Evolutionary conservation across 2,113 vertebrate species (phyloP).

Genomic region (Menidia beryllina): DNA sequence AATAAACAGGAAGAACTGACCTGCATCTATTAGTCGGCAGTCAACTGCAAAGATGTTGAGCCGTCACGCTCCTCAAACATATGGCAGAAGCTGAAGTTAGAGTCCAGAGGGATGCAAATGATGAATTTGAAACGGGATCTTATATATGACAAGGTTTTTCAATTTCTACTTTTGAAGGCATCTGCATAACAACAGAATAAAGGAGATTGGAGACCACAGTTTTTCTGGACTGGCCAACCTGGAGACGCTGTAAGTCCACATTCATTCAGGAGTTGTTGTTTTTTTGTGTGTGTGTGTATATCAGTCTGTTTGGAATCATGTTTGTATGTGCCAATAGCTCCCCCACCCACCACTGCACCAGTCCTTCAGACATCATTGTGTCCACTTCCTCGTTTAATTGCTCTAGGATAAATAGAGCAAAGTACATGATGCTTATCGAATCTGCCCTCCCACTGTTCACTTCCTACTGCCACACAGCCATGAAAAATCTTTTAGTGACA

Average conservation of each 20-base stretch:
- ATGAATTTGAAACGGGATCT: not conserved
- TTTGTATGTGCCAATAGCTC: slow-evolving; percentile 55
- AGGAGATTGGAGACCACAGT: slow-evolving; percentile 88
- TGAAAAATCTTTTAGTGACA: slow-evolving; percentile 43
- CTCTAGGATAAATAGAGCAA: slow-evolving; percentile 81
- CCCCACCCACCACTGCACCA: slow-evolving; percentile 67
- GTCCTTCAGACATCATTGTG: slow-evolving; percentile 79
- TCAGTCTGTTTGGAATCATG: slow-evolving; percentile 19
- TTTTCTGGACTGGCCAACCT: slow-evolving; percentile 94
- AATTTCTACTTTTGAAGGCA: slow-evolving; percentile 83
- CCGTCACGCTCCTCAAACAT: slow-evolving; percentile 11
- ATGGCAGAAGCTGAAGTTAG: slow-evolving; percentile 5
- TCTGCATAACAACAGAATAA: slow-evolving; percentile 98
- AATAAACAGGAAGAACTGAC: slow-evolving; percentile 72
- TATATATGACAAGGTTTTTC: slow-evolving; percentile 14
- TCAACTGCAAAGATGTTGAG: slow-evolving; percentile 49
- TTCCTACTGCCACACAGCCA: slow-evolving; percentile 71
- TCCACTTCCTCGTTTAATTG: slow-evolving; percentile 83
- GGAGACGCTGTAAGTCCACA: slow-evolving; percentile 93
- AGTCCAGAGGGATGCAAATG: not conserved
- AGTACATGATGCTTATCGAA: slow-evolving; percentile 79
- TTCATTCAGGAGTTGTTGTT: slow-evolving; percentile 14
- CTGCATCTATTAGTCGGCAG: slow-evolving; percentile 53
- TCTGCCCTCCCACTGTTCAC: slow-evolving; percentile 76
- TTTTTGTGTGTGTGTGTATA: slow-evolving; percentile 14